Conservation (phyloP, 2,888 invertebrate species). For the Chrysolina haemoptera region DNA sequence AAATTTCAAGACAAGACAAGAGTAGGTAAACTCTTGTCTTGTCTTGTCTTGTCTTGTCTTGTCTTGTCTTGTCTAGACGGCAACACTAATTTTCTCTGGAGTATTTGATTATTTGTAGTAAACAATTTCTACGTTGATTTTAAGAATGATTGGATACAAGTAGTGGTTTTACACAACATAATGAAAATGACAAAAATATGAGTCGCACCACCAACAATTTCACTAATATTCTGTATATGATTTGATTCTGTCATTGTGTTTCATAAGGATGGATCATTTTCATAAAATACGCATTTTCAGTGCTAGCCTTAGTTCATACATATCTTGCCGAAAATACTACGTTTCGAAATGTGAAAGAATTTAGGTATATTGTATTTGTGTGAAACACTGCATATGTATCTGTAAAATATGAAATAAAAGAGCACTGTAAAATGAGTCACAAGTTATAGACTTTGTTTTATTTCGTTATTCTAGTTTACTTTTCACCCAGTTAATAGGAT, state of each 20-base stretch:
- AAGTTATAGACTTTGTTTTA: background rate
- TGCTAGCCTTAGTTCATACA: constrained; percentile 67
- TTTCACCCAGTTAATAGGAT: no score
- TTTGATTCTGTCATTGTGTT: background rate
- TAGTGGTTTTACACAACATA: background rate
- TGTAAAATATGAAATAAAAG: constrained; percentile 8
- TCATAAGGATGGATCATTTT: background rate
- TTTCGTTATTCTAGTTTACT: background rate
- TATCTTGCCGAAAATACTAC: constrained; percentile 59
- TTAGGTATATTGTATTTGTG: constrained; percentile 71
- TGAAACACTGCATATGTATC: constrained; percentile 2
- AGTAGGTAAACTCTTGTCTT: no score
- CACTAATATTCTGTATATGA: background rate
- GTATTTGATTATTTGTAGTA: no score
- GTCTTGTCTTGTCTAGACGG: no score
- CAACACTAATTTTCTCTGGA: no score
- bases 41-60: no score
- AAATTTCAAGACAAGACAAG: no score
- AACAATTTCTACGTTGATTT: no score
- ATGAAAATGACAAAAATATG: background rate
- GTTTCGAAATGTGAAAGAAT: constrained; percentile 37
- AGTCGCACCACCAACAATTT: background rate
- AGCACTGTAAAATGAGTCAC: constrained; percentile 13
- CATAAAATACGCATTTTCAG: constrained; percentile 47
- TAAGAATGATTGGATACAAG: no score